phyloP scores from a whole-genome alignment of 1,140 invertebrate genomes.

The Drosophila lini region DNA sequence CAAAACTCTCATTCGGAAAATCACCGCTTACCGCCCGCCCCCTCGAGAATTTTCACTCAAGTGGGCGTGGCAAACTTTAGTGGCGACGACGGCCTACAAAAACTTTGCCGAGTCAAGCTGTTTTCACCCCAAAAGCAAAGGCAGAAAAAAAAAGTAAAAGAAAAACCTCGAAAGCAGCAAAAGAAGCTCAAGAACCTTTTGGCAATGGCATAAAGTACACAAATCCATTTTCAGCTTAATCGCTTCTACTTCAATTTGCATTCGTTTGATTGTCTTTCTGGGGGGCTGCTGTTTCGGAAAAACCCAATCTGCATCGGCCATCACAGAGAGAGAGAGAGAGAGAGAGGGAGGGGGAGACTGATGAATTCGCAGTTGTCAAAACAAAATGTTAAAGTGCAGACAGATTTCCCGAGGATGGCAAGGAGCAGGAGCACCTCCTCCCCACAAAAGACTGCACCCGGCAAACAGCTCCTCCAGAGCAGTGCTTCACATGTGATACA shows the following conservation, averaged over 20 bases:
- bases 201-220: constrained; percentile 67
- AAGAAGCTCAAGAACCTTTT: constrained; percentile 52
- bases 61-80: constrained; percentile 60
- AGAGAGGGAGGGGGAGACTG: constrained; percentile 2
- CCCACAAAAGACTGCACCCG: constrained; percentile 6
- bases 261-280: constrained; percentile 65
- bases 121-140: constrained; percentile 35
- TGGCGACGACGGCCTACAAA: constrained; percentile 60
- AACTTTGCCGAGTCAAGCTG: constrained; percentile 64
- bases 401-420: constrained; percentile 5
- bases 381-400: constrained; percentile 62
- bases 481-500: constrained; percentile 10
- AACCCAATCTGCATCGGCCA: constrained; percentile 36
- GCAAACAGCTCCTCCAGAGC: constrained; percentile 1
- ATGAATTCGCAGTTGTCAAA: constrained; percentile 67
- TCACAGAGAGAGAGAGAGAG: not conserved
- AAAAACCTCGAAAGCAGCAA: constrained; percentile 20
- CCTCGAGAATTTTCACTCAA: constrained; percentile 15
- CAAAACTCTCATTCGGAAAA: constrained; percentile 26
- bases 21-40: constrained; percentile 9
- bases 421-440: not conserved
- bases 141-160: not conserved
- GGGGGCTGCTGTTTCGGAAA: not conserved
- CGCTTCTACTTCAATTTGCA: constrained; percentile 68
- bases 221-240: constrained; percentile 69